Conservation (phyloP, 2,888 invertebrate genomes). For the Pyrocoelia pectoralis region DNA sequence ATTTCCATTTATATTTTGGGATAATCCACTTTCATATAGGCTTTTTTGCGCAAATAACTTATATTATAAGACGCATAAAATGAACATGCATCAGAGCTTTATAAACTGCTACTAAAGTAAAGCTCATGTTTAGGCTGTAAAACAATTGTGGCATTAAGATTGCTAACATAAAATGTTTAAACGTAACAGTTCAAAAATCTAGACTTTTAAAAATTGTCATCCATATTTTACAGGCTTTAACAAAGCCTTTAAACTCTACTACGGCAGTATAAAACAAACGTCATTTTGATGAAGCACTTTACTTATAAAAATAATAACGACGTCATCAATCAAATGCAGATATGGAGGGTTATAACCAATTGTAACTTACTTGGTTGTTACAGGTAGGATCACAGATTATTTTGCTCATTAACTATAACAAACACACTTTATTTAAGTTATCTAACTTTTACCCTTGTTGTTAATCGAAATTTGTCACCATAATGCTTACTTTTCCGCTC, state of each 20-base stretch:
- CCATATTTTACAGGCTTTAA: conserved; percentile 20
- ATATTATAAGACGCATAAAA: too few species aligned
- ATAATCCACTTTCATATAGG: too few species aligned
- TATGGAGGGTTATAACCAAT: conserved; percentile 18
- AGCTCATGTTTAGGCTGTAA: too few species aligned
- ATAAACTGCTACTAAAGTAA: too few species aligned
- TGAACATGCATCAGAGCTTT: too few species aligned
- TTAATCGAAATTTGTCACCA: background rate
- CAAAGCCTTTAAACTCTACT: conserved; percentile 16
- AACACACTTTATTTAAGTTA: background rate
- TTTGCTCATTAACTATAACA: background rate
- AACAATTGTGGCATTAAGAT: background rate
- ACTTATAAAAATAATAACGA: conserved; percentile 29
- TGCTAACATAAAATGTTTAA: background rate
- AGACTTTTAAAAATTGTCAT: conserved; percentile 18
- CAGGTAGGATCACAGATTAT: background rate
- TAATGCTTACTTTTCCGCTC: background rate
- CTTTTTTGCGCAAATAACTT: too few species aligned
- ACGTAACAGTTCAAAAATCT: background rate
- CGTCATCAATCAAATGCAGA: conserved; percentile 25
- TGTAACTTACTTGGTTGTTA: conserved; percentile 14
- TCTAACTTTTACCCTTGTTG: background rate
- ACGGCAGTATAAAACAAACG: conserved; percentile 28
- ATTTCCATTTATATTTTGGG: too few species aligned
- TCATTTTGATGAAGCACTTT: conserved; percentile 29